Evolutionary conservation across 2,797 vertebrate species (phyloP), one percentile per base, ranked within the genome.

Genomic region (Anas capensis): DNA sequence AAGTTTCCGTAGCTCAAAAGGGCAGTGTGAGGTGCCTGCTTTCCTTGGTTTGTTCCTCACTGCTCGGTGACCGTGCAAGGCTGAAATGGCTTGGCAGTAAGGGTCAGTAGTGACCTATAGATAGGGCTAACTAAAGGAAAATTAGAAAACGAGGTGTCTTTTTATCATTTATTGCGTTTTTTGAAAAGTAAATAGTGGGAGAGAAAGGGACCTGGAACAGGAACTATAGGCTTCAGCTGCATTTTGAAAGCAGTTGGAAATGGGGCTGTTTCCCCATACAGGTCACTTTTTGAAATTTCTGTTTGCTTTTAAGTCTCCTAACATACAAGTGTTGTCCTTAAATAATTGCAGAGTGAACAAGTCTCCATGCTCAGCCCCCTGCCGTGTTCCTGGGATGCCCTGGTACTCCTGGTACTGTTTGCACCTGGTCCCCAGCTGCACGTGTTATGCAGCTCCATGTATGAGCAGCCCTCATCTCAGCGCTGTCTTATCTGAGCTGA

Each of bases 1-100:
- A 76, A 84, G 38, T 38, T 86, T 86, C 49, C 42, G 85, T 72
- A 82, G 79, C 54, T 23, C 16, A 34, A 90, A 90, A 83, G 79
- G 38, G 53, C 69, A 86, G 90, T 29, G 95, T 72, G 44, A 88
- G 95, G 90, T 42, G 56, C 82, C 78, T 80, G 64, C 64, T 88
- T 94, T 76, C 73, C 92, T 92, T 85, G 64, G 78, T 86, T 93
- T 93, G 46, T 88, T 86, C 70, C 72, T 87, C 90, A 84, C 92
- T 78, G 58, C 23, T 76, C 76, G 68, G 65, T 83, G 78, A 85
- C 86, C 71, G 29, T 19, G 60, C 15, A 21, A 38, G 51, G 46
- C 24, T 44, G 58, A 61, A 61, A 26, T 17, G 21, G 23, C 19
- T 21, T 29, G 48, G 70, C 29, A 76, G 69, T 56, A 64, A 66